phyloP scores from a whole-genome alignment of 2,113 vertebrate genomes.

The Sturnus vulgaris region DNA sequence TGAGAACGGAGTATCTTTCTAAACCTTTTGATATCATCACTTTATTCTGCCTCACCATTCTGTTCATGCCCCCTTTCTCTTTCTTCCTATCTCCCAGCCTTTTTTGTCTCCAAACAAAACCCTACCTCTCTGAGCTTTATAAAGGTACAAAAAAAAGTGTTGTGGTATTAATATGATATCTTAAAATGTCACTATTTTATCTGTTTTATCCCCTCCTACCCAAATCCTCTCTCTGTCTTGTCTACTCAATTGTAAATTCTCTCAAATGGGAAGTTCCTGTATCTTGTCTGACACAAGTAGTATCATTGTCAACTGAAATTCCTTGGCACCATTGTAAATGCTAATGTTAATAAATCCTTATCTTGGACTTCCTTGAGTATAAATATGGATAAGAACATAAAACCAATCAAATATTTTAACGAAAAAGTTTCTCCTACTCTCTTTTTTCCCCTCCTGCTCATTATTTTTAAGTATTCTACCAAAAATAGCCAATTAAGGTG shows the following conservation, averaged over 20 bases:
- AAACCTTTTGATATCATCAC: neutral
- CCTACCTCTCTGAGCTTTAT: neutral
- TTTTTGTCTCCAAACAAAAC: neutral
- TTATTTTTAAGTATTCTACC: neutral
- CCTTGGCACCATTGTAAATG: neutral
- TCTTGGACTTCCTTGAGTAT: neutral
- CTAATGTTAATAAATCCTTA: neutral
- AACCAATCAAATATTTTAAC: neutral
- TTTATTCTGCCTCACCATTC: neutral
- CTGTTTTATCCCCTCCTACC: neutral
- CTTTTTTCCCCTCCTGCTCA: neutral
- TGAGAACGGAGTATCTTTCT: neutral
- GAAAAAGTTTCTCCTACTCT: neutral
- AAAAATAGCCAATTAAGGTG: neutral
- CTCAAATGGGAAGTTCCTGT: neutral
- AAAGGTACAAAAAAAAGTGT: neutral
- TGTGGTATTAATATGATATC: neutral
- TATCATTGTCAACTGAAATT: neutral
- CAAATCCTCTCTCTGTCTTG: neutral
- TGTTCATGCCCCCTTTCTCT: neutral
- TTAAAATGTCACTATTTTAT: neutral
- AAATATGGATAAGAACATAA: neutral
- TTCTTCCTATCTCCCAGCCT: neutral
- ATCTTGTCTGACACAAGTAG: neutral
- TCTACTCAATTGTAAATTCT: neutral